These are phyloP conservation scores for Pipistrellus pipistrellus DNA, from an alignment of 2,797 vertebrate species.

Conservation along the genomic window DNA sequence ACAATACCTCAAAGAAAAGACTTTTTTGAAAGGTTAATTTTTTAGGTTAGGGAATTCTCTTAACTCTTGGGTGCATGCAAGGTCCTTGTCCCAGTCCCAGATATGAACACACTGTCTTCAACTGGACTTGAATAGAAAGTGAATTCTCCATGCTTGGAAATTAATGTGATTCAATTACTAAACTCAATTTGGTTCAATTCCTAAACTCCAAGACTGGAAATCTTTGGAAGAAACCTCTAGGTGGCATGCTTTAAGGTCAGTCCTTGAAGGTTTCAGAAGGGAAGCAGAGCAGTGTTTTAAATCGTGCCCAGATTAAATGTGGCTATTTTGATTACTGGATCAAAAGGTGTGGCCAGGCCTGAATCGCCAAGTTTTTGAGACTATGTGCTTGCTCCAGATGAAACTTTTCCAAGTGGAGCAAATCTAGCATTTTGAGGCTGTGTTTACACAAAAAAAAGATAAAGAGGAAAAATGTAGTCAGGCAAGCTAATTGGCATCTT, in stretches of 20 bases:
- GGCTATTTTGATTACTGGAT: constrained; percentile 34
- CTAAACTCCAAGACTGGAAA: neutral
- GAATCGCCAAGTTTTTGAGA: neutral
- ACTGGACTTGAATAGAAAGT: constrained; percentile 52
- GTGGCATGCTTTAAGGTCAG: neutral
- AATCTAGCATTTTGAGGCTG: constrained; percentile 25
- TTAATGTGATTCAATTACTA: constrained; percentile 54
- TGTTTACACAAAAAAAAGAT: constrained; percentile 45
- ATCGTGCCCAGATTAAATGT: neutral
- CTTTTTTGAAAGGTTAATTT: neutral
- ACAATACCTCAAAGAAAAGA: constrained; percentile 55
- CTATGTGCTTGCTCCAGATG: constrained; percentile 32
- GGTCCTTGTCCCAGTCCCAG: neutral
- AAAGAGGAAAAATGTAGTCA: constrained; percentile 23
- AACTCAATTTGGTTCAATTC: constrained; percentile 60
- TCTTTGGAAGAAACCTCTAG: neutral
- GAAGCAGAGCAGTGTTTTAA: neutral
- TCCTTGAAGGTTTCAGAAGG: neutral
- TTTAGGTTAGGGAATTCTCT: neutral
- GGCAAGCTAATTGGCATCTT: neutral
- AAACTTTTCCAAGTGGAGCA: constrained; percentile 34
- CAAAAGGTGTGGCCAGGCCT: neutral
- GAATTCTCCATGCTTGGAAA: constrained; percentile 59
- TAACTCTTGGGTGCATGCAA: neutral
- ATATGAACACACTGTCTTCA: constrained; percentile 29